Conservation (phyloP, 2,797 vertebrate genomes). For the Phrynocephalus guinanensis region DNA sequence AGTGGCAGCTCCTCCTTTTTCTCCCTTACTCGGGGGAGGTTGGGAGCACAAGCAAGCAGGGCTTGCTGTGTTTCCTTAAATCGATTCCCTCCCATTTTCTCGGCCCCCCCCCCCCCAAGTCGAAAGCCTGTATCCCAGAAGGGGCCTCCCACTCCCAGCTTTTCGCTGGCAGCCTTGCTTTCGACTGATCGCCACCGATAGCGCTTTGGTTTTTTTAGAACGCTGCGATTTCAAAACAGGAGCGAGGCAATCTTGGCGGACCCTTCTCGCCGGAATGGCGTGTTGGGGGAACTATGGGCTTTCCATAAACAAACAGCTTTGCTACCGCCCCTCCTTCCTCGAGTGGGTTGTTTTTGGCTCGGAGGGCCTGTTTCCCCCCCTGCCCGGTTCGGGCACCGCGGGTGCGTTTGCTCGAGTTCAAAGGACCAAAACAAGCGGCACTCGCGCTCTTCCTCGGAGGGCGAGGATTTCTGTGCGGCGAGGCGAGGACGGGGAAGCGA, state of each 20-base stretch:
- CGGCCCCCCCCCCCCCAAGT: conserved; percentile 37
- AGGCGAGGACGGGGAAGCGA: background rate
- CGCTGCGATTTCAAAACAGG: conserved; percentile 63
- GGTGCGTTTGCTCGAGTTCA: no score
- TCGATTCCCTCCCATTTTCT: conserved; percentile 74
- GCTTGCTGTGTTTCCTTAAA: conserved; percentile 77
- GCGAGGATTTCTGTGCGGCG: background rate
- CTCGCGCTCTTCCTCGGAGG: conserved; percentile 36
- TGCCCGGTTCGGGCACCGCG: no score
- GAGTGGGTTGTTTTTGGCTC: conserved; percentile 48
- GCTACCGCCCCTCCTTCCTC: background rate
- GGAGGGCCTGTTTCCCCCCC: no score
- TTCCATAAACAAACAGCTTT: conserved; percentile 51
- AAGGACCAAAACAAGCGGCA: background rate
- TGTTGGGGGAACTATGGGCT: conserved; percentile 34
- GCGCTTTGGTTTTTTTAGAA: conserved; percentile 58
- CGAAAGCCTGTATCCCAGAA: conserved; percentile 83
- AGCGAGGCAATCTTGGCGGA: conserved; percentile 12
- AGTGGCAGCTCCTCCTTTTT: conserved; percentile 53
- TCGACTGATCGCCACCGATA: conserved; percentile 83
- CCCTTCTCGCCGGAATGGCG: conserved; percentile 30
- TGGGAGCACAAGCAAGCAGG: conserved; percentile 67
- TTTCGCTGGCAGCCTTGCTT: conserved; percentile 80
- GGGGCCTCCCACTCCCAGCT: conserved; percentile 82
- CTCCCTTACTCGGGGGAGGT: background rate